phyloP scores from a whole-genome alignment of 2,113 vertebrate genomes.

The Rhabdomys dilectus region DNA sequence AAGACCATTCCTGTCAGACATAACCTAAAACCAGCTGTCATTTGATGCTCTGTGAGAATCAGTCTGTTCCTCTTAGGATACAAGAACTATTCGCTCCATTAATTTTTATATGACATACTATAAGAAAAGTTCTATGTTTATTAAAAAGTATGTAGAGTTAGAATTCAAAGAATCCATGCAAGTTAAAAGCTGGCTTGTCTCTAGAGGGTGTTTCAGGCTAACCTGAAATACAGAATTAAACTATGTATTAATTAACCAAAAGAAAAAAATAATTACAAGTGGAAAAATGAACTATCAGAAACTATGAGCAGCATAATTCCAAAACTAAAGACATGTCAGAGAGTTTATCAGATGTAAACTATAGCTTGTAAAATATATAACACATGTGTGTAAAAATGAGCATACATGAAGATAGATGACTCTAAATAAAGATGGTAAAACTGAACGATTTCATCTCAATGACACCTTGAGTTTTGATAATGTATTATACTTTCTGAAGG shows the following conservation, averaged over 20 bases:
- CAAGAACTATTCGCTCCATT: background rate
- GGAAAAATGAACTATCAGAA: background rate
- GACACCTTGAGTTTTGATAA: background rate
- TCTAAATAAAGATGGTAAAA: background rate
- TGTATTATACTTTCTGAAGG: background rate
- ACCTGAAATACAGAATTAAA: background rate
- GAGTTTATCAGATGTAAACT: background rate
- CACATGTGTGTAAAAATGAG: background rate
- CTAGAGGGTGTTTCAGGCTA: background rate
- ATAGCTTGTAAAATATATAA: background rate
- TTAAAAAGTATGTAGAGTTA: background rate
- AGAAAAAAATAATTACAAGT: background rate
- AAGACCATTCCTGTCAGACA: background rate
- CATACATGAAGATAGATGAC: background rate
- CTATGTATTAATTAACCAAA: background rate
- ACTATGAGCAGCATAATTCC: background rate
- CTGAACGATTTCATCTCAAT: background rate
- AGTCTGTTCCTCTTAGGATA: background rate
- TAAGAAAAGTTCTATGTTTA: background rate
- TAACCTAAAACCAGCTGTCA: background rate
- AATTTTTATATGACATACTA: background rate
- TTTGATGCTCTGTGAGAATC: background rate
- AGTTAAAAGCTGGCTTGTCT: background rate
- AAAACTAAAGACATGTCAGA: background rate
- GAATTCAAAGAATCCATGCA: background rate